phyloP scores from a whole-genome alignment of 2,113 vertebrate species.

The Ictalurus punctatus region DNA sequence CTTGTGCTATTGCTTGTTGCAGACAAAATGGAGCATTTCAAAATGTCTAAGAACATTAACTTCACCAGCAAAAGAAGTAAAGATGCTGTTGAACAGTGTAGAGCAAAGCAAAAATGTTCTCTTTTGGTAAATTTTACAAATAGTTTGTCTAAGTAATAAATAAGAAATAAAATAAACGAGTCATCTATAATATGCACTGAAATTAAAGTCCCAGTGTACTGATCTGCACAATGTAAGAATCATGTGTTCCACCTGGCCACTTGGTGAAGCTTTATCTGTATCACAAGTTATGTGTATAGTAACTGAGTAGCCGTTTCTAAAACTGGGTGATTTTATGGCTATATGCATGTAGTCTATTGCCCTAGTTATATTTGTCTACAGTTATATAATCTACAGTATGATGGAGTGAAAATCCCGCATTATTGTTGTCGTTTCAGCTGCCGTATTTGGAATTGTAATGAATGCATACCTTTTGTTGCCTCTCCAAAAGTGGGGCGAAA shows the following conservation, averaged over 20 bases:
- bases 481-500: background rate
- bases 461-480: slow-evolving; percentile 9
- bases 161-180: background rate
- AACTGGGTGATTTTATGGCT: background rate
- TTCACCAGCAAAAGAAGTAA: background rate
- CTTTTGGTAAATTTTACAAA: background rate
- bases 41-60: background rate
- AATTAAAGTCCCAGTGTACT: background rate
- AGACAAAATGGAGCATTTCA: background rate
- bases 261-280: background rate
- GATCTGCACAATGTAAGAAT: background rate
- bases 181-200: background rate
- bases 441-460: background rate
- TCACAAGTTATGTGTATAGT: background rate
- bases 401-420: background rate
- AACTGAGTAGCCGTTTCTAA: background rate
- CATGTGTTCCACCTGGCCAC: background rate
- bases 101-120: background rate
- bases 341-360: background rate
- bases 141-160: background rate
- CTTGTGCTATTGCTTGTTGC: background rate
- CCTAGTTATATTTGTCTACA: slow-evolving; percentile 1
- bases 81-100: background rate
- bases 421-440: slow-evolving; percentile 5
- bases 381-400: background rate